phyloP scores from a whole-genome alignment of 2,888 invertebrate species.

The Trissoscelio sp. region DNA sequence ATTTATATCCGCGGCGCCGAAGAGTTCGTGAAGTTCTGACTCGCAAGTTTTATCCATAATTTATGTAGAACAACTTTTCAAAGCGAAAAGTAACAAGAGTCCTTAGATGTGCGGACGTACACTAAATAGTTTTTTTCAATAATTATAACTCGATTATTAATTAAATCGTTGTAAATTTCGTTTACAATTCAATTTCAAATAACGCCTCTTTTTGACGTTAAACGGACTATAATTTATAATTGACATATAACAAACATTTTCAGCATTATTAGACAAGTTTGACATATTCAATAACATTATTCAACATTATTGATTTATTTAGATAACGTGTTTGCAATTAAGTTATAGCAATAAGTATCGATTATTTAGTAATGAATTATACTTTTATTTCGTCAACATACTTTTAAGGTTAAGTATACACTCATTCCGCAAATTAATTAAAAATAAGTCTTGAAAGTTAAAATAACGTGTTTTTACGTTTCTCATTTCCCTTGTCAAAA shows the following conservation, averaged over 20 bases:
- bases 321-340: no score
- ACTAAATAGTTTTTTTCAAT: slow-evolving; percentile 21
- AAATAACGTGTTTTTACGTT: slow-evolving; percentile 74
- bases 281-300: not conserved
- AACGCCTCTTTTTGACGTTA: no score
- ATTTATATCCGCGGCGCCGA: slow-evolving; percentile 30
- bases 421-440: not conserved
- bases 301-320: no score
- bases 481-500: slow-evolving; percentile 75
- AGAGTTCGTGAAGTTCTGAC: slow-evolving; percentile 38
- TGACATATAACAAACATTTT: not conserved
- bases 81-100: slow-evolving; percentile 22
- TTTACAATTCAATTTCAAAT: no score
- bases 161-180: slow-evolving; percentile 3
- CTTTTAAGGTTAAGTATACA: not conserved
- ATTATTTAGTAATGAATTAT: slow-evolving; percentile 20
- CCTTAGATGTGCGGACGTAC: slow-evolving; percentile 15
- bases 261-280: not conserved
- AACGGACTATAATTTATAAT: no score
- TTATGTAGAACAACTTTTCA: slow-evolving; percentile 48
- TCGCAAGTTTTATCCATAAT: slow-evolving; percentile 42
- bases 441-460: not conserved
- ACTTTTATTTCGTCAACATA: not conserved
- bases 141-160: slow-evolving; percentile 18
- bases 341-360: no score